Conservation (phyloP, 2,888 invertebrate genomes). For the Erynnis tages region DNA sequence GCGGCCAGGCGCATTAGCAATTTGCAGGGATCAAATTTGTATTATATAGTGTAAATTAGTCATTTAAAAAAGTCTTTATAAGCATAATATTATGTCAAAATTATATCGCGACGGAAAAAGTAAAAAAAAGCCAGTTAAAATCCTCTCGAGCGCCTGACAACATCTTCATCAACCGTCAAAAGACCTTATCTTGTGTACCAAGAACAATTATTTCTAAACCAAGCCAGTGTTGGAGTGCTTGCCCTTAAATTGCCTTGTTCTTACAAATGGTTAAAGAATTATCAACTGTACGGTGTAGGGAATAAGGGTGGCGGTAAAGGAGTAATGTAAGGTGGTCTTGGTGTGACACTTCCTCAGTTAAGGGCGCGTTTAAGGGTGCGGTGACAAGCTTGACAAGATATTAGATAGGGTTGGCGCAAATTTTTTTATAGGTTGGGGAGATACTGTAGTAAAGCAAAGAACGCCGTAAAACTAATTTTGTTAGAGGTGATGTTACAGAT, state of each 20-base stretch:
- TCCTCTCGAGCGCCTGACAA: slow-evolving; percentile 3
- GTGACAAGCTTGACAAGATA: slow-evolving; percentile 21
- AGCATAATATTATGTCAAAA: too few species aligned
- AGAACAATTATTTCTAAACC: slow-evolving; percentile 26
- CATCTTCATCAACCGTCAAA: slow-evolving; percentile 23
- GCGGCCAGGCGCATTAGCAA: too few species aligned
- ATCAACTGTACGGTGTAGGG: not conserved
- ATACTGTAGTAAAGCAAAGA: too few species aligned
- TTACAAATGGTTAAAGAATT: not conserved
- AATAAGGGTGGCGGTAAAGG: not conserved
- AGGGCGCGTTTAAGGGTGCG: slow-evolving; percentile 23
- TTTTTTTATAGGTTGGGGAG: not conserved
- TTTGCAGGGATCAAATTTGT: too few species aligned
- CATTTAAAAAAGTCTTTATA: too few species aligned
- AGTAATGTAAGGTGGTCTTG: slow-evolving; percentile 1
- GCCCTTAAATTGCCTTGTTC: slow-evolving; percentile 19
- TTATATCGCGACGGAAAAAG: slow-evolving; percentile 6
- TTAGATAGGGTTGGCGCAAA: slow-evolving; percentile 23
- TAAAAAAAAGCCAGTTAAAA: slow-evolving; percentile 6
- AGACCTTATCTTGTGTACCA: slow-evolving; percentile 14
- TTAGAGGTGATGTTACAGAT: not conserved
- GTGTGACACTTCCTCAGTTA: slow-evolving; percentile 18
- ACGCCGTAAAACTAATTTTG: too few species aligned
- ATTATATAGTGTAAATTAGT: too few species aligned
- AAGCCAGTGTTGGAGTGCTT: slow-evolving; percentile 12